Conservation (phyloP, 2,113 vertebrate species). For the Leucosticte australis region DNA sequence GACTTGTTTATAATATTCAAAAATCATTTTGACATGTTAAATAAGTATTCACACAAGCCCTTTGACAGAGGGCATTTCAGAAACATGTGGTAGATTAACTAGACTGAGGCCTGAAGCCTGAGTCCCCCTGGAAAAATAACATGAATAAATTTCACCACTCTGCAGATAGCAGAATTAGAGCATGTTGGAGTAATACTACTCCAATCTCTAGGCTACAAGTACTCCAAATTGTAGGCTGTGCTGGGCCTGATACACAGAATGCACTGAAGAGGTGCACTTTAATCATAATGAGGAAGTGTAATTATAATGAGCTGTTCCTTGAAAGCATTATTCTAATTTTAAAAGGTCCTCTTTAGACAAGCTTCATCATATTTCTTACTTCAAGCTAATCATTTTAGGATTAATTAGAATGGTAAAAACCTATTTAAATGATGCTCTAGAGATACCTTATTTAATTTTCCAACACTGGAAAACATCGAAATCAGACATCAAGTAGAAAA, state of each 20-base stretch:
- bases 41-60: neutral
- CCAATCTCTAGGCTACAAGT: neutral
- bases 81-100: neutral
- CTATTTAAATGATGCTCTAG: neutral
- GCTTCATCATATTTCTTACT: neutral
- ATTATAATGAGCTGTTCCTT: neutral
- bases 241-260: neutral
- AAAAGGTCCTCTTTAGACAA: neutral
- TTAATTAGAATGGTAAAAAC: neutral
- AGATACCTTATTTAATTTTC: neutral
- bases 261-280: neutral
- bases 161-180: neutral
- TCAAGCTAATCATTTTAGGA: neutral
- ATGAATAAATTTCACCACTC: neutral
- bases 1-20: neutral
- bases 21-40: neutral
- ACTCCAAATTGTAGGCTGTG: neutral
- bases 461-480: neutral
- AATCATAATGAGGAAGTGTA: neutral
- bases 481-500: neutral
- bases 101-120: neutral
- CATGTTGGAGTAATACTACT: neutral
- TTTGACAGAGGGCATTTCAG: neutral
- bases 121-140: neutral
- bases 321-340: neutral